Base-by-base conservation (phyloP, 2,113 vertebrate species). In the Colossoma macropomum region DNA sequence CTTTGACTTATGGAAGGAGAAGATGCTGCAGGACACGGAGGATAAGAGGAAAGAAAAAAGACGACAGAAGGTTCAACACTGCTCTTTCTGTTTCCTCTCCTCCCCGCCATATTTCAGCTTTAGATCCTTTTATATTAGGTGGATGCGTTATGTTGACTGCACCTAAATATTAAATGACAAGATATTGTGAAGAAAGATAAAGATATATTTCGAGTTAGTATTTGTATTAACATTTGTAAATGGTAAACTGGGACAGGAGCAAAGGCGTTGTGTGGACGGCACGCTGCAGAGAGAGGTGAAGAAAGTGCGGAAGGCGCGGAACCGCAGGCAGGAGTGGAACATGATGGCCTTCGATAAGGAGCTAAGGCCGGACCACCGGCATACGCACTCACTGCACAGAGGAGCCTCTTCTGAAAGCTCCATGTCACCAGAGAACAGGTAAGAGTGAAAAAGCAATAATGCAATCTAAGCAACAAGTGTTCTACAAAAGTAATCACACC, bases 261-360 rank as follows among this genome's bases (percentile, higher is more conserved):
- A 99, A 94, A 97, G 96, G 72, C 96, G 96, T 79, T 92, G 93
- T 81, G 94, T 98, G 92, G 98, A 99, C 83, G 97, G 98, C 89
- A 98, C 98, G 17, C 92, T 98, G 77, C 98, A 98, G 84, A 96
- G 98, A 82, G 98, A 99, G 95, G 98, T 99, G 90, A 99, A 99
- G 96, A 99, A 99, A 91, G 97, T 99, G 91, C 96, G 98, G 81
- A 99, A 99, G 93, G 98, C 98, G 76, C 95, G 98, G 80, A 99
- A 99, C 94, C 97, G 98, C 91, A 96, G 98, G 34, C 98, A 99
- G 91, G 98, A 99, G 89, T 99, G 98, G 98, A 99, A 97, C 92
- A 98, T 99, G 96, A 97, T 99, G 97, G 98, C 98, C 8, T 97
- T 98, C 94, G 98, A 99, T 94, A 99, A 98, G 93, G 98, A 99